Percentiles rank a stretch among this genome's conserved stretches.
phyloP scores from a whole-genome alignment of 2,797 vertebrate species.

The Eospalax fontanierii region DNA sequence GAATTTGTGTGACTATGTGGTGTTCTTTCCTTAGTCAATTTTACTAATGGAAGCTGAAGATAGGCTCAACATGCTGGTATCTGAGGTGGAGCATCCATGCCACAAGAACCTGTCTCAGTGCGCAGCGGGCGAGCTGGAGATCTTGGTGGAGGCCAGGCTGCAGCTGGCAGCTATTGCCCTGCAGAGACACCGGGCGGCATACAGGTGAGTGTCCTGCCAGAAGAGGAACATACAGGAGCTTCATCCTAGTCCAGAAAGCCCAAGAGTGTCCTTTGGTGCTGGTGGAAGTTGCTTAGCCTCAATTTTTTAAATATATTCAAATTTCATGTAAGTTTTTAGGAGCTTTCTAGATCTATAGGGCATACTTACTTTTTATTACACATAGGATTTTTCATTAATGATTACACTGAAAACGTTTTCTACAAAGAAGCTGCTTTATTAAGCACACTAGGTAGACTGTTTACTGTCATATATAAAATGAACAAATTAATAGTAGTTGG shows the following conservation, averaged over 20 bases:
- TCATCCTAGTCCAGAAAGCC: too few species aligned
- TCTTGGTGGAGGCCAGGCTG: slow-evolving; percentile 91
- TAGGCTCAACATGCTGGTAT: slow-evolving; percentile 87
- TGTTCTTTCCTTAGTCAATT: slow-evolving; percentile 89
- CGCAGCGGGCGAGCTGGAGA: slow-evolving; percentile 91
- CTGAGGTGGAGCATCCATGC: slow-evolving; percentile 77
- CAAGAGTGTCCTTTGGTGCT: neutral
- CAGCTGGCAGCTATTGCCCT: slow-evolving; percentile 92
- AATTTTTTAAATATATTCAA: neutral
- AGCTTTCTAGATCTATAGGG: neutral
- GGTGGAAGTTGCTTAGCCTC: neutral
- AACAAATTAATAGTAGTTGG: slow-evolving; percentile 38
- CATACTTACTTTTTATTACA: slow-evolving; percentile 30
- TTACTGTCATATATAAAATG: slow-evolving; percentile 3
- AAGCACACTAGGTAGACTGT: neutral
- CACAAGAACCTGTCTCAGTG: slow-evolving; percentile 75
- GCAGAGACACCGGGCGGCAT: slow-evolving; percentile 91
- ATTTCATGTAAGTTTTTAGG: slow-evolving; percentile 5
- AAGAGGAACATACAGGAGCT: neutral
- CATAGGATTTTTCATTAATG: neutral
- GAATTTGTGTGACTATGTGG: neutral
- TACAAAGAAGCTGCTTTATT: slow-evolving; percentile 33
- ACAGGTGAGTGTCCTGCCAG: slow-evolving; percentile 88
- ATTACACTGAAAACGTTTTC: slow-evolving; percentile 25
- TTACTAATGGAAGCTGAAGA: slow-evolving; percentile 92